Base-by-base conservation (phyloP, 1,140 invertebrate species). In the Lepidurus apus region DNA sequence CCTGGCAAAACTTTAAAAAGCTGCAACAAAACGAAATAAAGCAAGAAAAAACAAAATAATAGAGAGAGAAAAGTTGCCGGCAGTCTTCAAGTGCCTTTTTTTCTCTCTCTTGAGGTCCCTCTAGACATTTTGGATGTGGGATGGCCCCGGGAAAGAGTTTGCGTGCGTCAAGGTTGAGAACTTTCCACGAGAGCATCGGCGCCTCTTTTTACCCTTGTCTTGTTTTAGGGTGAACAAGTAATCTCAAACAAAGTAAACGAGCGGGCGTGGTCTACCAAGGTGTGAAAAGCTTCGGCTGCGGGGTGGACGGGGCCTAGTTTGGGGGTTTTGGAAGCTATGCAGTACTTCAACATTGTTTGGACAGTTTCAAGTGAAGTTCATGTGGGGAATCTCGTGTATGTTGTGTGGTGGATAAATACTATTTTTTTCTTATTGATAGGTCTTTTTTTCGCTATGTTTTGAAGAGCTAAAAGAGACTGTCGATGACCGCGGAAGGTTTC, bases 91-190 rank as follows among this genome's bases (percentile, higher is more conserved):
- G 53, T 65, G 53, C 53, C 53, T 65, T 65, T 65, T 3, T 34
- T 34, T 34, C 34, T 34, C 34, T 34, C 34, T 34, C 45, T 65
- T 65, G 53, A 17, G n/a, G 53, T 65, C n/a, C 53, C 21, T 65
- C 53, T 17, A 65, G 53, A 13, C 53, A 65, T 65, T 65, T 65
- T 65, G 53, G 53, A 65, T 65, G 53, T 65, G 53, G 53, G 53
- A 65, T 65, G 53, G 53, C 53, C 53, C 53, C n/a, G 21, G 53
- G 53, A 65, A 21, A 21, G 21, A 65, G 53, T 65, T 65, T 65
- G 53, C 53, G 53, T 11, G 53, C 53, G 53, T 65, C 53, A 65
- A 65, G 53, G 53, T 21, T 65, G 13, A 21, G 3, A 65, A n/a
- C 21, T 65, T 65, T 65, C 13, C 21, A n/a, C 53, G 9, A 17